Percentiles rank a stretch among this genome's conserved stretches.
These are phyloP conservation scores for Rhinolophus sinicus DNA, from an alignment of 2,113 vertebrate species.

Conservation along the genomic window DNA sequence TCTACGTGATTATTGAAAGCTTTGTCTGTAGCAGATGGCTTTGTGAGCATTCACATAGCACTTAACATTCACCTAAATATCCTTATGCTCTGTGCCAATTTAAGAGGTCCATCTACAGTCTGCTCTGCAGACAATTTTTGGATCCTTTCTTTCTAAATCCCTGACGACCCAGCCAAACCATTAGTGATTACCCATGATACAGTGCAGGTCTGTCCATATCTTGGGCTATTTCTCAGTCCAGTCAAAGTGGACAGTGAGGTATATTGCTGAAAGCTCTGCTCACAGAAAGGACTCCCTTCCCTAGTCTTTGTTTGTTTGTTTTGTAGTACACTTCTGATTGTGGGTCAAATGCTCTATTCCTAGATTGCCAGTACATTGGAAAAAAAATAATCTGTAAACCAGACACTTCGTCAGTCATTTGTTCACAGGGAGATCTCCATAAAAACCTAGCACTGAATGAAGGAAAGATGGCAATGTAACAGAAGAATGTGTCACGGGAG, in stretches of 20 bases:
- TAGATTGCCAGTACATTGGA: neutral
- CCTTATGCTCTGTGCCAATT: neutral
- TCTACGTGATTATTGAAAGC: neutral
- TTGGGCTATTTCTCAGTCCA: neutral
- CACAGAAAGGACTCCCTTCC: neutral
- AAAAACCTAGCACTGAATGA: neutral
- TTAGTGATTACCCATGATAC: neutral
- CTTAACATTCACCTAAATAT: neutral
- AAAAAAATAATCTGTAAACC: neutral
- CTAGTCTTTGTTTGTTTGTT: neutral
- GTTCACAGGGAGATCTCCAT: neutral
- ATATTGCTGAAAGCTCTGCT: neutral
- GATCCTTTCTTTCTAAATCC: slow-evolving; percentile 38
- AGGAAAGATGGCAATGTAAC: neutral
- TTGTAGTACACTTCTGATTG: neutral
- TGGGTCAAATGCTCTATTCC: neutral
- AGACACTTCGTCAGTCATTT: neutral
- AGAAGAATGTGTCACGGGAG: neutral
- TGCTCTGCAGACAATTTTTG: neutral
- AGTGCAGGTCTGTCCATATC: neutral
- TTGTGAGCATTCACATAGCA: neutral
- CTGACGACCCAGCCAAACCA: neutral
- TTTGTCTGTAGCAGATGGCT: neutral
- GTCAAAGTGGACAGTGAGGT: neutral
- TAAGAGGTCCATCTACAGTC: neutral